Evolutionary conservation across 2,888 invertebrate genomes (phyloP).

Genomic region (Melieria omissa): DNA sequence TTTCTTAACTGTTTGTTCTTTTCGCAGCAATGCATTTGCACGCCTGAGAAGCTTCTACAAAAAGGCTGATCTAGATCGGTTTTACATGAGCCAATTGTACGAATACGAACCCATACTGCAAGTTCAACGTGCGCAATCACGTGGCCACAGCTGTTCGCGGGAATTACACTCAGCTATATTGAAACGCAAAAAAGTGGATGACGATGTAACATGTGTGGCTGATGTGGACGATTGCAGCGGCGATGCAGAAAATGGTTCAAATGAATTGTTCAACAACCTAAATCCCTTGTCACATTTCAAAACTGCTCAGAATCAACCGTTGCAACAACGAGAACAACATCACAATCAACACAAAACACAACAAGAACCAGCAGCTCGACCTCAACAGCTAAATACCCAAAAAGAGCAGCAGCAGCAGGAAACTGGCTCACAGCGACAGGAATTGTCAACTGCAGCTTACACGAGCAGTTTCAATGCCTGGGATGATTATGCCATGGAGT

Average conservation of each 20-base stretch:
- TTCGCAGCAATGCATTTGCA: conserved; percentile 54
- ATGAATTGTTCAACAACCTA: conserved; percentile 43
- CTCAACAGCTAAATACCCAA: not conserved
- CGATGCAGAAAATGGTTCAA: conserved; percentile 27
- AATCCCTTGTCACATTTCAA: conserved; percentile 48
- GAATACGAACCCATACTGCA: conserved; percentile 61
- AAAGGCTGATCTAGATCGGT: conserved; percentile 57
- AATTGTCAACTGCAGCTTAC: not conserved
- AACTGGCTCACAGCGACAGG: not conserved
- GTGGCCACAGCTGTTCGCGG: conserved; percentile 58
- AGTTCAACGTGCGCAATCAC: conserved; percentile 56
- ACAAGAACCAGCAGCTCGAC: not conserved
- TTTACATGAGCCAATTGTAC: conserved; percentile 57
- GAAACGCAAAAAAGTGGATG: conserved; percentile 54
- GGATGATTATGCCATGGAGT: conserved; percentile 50
- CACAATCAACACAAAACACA: conserved; percentile 10
- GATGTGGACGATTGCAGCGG: conserved; percentile 3
- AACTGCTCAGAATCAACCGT: conserved; percentile 2
- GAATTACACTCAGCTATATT: conserved; percentile 53
- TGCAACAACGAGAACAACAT: not conserved
- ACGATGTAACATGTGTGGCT: conserved; percentile 37
- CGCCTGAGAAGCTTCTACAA: conserved; percentile 54
- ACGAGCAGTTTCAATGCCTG: conserved; percentile 36
- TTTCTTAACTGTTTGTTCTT: conserved; percentile 5
- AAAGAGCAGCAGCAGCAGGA: conserved; percentile 20